Conservation (phyloP, 2,888 invertebrate genomes). For the Zootermopsis nevadensis region DNA sequence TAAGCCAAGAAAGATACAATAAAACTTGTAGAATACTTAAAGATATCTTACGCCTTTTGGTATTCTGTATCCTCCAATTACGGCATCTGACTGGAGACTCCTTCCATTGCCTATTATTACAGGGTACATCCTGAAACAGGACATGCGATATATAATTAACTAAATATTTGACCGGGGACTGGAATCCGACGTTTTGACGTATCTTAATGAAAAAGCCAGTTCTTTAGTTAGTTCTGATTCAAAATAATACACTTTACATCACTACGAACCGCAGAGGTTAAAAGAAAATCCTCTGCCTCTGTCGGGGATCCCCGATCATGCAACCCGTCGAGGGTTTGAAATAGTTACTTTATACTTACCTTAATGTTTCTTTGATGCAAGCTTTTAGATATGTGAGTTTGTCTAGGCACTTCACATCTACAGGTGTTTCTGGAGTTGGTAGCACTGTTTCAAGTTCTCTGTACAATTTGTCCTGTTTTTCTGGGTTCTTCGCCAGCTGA, state of each 20-base stretch:
- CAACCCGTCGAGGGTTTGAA: too few species aligned
- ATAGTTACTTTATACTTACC: conserved; percentile 64
- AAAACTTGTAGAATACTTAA: too few species aligned
- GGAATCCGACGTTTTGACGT: too few species aligned
- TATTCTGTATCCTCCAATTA: conserved; percentile 81
- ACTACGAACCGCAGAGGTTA: background rate
- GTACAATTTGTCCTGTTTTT: conserved; percentile 74
- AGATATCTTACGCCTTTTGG: conserved; percentile 78
- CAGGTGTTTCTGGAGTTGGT: conserved; percentile 66
- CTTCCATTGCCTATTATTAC: conserved; percentile 85
- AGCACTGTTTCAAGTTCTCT: conserved; percentile 71
- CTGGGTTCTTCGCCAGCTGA: conserved; percentile 77
- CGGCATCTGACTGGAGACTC: conserved; percentile 78
- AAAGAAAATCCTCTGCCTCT: too few species aligned
- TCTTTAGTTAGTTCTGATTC: too few species aligned
- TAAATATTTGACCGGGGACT: too few species aligned
- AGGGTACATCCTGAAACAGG: conserved; percentile 76
- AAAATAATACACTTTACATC: too few species aligned
- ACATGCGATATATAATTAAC: background rate
- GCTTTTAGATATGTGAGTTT: conserved; percentile 78
- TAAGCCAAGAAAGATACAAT: too few species aligned
- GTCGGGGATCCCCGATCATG: too few species aligned
- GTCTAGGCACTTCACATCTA: conserved; percentile 72
- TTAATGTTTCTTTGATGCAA: conserved; percentile 81
- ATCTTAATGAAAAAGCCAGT: too few species aligned